Evolutionary conservation across 2,888 invertebrate species (phyloP).

Genomic region (Busseola fusca): DNA sequence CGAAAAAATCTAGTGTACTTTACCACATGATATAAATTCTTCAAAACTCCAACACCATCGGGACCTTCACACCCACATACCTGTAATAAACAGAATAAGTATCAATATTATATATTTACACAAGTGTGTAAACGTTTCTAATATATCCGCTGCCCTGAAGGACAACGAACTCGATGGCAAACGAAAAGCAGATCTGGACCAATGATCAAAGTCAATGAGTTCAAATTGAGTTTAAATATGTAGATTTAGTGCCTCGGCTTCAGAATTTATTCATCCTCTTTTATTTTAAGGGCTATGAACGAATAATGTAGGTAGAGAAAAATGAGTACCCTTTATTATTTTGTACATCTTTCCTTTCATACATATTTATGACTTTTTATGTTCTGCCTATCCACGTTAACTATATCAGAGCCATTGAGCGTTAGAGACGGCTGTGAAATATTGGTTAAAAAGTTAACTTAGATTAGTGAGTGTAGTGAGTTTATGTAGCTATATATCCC

Average conservation of each 20-base stretch:
- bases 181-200: conserved; percentile 74
- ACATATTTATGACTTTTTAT: not conserved
- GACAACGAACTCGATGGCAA: conserved; percentile 68
- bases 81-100: conserved; percentile 59
- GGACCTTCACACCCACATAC: conserved; percentile 51
- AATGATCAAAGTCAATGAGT: conserved; percentile 54
- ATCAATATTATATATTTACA: conserved; percentile 53
- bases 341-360: not conserved
- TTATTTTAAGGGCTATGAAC: conserved; percentile 15
- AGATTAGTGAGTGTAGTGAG: no score
- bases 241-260: conserved; percentile 47
- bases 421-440: not conserved
- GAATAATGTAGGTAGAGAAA: conserved; percentile 3
- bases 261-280: conserved; percentile 41
- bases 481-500: not conserved
- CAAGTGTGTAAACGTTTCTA: conserved; percentile 52
- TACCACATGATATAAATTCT: conserved; percentile 40
- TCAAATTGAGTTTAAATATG: conserved; percentile 57
- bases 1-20: conserved; percentile 12
- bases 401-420: no score
- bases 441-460: not conserved
- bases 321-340: conserved; percentile 5
- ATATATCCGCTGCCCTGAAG: conserved; percentile 57
- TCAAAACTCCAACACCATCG: not conserved
- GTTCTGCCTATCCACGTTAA: not conserved